phyloP scores from a whole-genome alignment of 2,888 invertebrate species.

The Lysandra bellargus region DNA sequence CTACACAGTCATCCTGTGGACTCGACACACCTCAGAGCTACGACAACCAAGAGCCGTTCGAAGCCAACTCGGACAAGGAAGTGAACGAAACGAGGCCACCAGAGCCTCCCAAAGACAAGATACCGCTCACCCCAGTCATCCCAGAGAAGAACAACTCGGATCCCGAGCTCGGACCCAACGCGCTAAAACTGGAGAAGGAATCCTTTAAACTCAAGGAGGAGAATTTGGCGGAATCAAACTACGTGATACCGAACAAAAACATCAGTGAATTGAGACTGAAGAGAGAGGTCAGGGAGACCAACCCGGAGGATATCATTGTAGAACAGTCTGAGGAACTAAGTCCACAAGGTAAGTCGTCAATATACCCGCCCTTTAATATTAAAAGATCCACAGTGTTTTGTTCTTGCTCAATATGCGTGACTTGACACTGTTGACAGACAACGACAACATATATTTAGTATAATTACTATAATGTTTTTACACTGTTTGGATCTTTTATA shows the following conservation, averaged over 20 bases:
- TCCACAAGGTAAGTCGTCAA: slow-evolving; percentile 48
- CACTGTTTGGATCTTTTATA: too few species aligned
- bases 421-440: too few species aligned
- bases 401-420: too few species aligned
- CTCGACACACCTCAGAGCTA: slow-evolving; percentile 65
- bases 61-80: slow-evolving; percentile 63
- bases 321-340: slow-evolving; percentile 56
- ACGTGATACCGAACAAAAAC: slow-evolving; percentile 37
- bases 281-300: slow-evolving; percentile 53
- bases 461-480: too few species aligned
- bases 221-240: slow-evolving; percentile 59
- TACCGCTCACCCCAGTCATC: slow-evolving; percentile 55
- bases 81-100: slow-evolving; percentile 61
- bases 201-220: slow-evolving; percentile 58
- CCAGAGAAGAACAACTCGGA: slow-evolving; percentile 60
- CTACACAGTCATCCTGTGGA: slow-evolving; percentile 64
- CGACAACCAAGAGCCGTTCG: slow-evolving; percentile 67
- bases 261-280: slow-evolving; percentile 40
- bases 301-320: slow-evolving; percentile 61
- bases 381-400: too few species aligned
- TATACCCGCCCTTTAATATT: too few species aligned
- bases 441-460: too few species aligned
- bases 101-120: slow-evolving; percentile 59
- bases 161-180: slow-evolving; percentile 10
- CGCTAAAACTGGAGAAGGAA: slow-evolving; percentile 56